A percentile compares a stretch with the other conserved stretches of the same genome.
Conservation (phyloP, 2,797 vertebrate genomes). For the Esox lucius region DNA sequence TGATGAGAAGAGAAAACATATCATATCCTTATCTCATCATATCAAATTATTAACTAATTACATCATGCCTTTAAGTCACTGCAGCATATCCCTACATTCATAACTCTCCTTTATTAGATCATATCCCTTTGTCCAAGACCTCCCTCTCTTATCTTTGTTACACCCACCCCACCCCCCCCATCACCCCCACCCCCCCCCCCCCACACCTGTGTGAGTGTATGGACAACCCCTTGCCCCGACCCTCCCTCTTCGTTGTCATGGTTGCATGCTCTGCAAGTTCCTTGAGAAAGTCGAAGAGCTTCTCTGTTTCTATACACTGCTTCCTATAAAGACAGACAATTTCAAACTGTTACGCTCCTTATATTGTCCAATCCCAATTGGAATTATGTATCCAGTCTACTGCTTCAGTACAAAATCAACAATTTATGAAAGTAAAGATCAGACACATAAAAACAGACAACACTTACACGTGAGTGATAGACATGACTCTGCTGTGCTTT, state of each 20-base stretch:
- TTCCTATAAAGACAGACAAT: constrained; percentile 55
- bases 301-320: constrained; percentile 76
- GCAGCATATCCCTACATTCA: too few species aligned
- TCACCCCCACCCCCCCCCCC: too few species aligned
- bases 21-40: not conserved
- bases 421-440: not conserved
- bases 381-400: too few species aligned
- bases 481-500: constrained; percentile 66
- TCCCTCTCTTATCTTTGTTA: too few species aligned
- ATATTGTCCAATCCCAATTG: not conserved
- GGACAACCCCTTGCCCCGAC: constrained; percentile 58
- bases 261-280: constrained; percentile 58
- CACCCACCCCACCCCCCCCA: too few species aligned
- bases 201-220: constrained; percentile 44
- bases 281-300: constrained; percentile 75
- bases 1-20: constrained; percentile 9
- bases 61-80: too few species aligned
- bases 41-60: not conserved
- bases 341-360: too few species aligned
- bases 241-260: constrained; percentile 52
- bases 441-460: not conserved
- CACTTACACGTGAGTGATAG: constrained; percentile 75
- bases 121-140: too few species aligned
- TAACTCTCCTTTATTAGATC: too few species aligned
- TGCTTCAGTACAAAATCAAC: too few species aligned